phyloP scores from a whole-genome alignment of 2,113 vertebrate species.

The Labeo catla region DNA sequence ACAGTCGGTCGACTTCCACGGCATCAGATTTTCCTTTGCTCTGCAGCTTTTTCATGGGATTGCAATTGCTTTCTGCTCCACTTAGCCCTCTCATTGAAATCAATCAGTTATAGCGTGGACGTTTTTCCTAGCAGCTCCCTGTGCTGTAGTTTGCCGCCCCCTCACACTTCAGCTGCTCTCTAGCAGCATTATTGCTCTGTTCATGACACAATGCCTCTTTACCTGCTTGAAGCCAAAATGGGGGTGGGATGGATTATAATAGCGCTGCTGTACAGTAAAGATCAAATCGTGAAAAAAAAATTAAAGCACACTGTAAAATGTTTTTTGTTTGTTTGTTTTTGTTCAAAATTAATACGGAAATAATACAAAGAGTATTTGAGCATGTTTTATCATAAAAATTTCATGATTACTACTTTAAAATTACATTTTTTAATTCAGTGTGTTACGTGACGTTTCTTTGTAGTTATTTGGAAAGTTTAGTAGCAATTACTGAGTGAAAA shows the following conservation, averaged over 20 bases:
- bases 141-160: not conserved
- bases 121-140: not conserved
- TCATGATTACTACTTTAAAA: too few species aligned
- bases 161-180: not conserved
- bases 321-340: too few species aligned
- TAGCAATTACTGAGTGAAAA: too few species aligned
- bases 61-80: not conserved
- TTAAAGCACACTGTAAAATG: not conserved
- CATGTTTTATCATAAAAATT: too few species aligned
- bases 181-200: not conserved
- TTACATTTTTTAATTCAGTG: too few species aligned
- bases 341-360: too few species aligned
- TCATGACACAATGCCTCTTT: conserved; percentile 12
- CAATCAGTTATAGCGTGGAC: not conserved
- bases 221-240: conserved; percentile 9
- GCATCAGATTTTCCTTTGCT: not conserved
- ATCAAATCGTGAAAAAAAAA: not conserved
- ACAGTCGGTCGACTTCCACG: too few species aligned
- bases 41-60: not conserved
- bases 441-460: too few species aligned
- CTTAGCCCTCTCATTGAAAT: not conserved
- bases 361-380: too few species aligned
- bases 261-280: not conserved
- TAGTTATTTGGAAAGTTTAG: too few species aligned
- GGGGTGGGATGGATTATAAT: not conserved